A percentile compares a stretch with the other conserved stretches of the same genome.
phyloP scores from a whole-genome alignment of 2,888 invertebrate species.

The Ectemnius lituratus region DNA sequence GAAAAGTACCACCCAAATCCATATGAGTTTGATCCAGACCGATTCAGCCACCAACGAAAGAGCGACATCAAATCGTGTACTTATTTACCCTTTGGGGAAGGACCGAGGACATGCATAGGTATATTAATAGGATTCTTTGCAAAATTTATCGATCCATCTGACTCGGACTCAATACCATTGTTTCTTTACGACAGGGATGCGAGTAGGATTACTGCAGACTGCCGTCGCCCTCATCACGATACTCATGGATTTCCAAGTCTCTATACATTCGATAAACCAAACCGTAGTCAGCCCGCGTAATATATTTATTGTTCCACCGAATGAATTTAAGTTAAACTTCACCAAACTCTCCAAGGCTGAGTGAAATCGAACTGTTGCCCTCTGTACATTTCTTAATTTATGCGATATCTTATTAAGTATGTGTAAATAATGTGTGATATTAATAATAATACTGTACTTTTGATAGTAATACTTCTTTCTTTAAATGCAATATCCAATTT shows the following conservation, averaged over 20 bases:
- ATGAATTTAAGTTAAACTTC: slow-evolving; percentile 30
- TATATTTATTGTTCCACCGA: slow-evolving; percentile 45
- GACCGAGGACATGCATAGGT: slow-evolving; percentile 68
- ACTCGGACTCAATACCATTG: too few species aligned
- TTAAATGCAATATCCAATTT: too few species aligned
- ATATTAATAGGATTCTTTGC: neutral
- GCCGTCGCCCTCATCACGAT: slow-evolving; percentile 64
- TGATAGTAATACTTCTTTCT: too few species aligned
- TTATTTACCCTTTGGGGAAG: slow-evolving; percentile 70
- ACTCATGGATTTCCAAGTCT: slow-evolving; percentile 63
- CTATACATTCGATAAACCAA: slow-evolving; percentile 51
- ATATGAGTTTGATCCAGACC: slow-evolving; percentile 65
- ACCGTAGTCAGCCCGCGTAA: slow-evolving; percentile 43
- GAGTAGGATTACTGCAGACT: slow-evolving; percentile 63
- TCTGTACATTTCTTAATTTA: too few species aligned
- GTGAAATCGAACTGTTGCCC: too few species aligned
- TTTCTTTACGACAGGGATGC: slow-evolving; percentile 52
- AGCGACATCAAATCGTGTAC: slow-evolving; percentile 57
- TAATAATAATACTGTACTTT: too few species aligned
- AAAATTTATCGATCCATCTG: neutral
- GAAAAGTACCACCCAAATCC: slow-evolving; percentile 61
- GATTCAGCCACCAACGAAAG: slow-evolving; percentile 67
- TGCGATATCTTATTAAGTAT: too few species aligned
- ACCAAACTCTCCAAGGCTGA: slow-evolving; percentile 29
- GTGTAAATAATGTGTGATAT: too few species aligned